Evolutionary conservation across 1,140 invertebrate species (phyloP).

Genomic region (Eumeta japonica): DNA sequence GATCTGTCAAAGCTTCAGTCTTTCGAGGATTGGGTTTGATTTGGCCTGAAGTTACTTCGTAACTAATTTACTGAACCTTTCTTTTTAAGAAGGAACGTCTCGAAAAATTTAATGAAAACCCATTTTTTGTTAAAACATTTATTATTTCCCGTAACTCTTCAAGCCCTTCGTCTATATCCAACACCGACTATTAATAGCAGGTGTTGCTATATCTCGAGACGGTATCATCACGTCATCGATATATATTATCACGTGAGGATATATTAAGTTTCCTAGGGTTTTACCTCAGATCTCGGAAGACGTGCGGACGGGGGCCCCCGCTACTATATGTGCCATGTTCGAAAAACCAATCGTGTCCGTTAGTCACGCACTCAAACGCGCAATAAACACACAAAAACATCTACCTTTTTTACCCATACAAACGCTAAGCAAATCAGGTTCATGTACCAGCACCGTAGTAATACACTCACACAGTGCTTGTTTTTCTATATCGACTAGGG

Average conservation of each 20-base stretch:
- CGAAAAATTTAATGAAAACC: constrained; percentile 19
- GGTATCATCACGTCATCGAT: constrained; percentile 16
- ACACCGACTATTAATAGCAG: too few relatives aligned
- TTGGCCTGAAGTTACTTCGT: constrained; percentile 13
- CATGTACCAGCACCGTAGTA: too few relatives aligned
- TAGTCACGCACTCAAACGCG: too few relatives aligned
- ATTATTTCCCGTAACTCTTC: constrained; percentile 6
- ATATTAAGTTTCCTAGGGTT: constrained; percentile 10
- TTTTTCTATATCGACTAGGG: too few relatives aligned
- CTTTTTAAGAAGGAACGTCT: constrained; percentile 20
- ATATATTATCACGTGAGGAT: constrained; percentile 13
- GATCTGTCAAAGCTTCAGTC: constrained; percentile 27
- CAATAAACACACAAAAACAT: too few relatives aligned
- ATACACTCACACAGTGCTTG: too few relatives aligned
- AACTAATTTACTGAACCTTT: constrained; percentile 23
- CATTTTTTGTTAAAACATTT: constrained; percentile 7
- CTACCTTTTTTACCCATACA: too few relatives aligned
- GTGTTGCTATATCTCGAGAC: constrained; percentile 1
- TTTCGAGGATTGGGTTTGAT: constrained; percentile 26
- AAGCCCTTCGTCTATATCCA: constrained; percentile 10
- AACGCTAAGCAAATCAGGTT: too few relatives aligned
- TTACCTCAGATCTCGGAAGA: too few relatives aligned
- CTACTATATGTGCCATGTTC: too few relatives aligned
- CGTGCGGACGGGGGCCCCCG: too few relatives aligned
- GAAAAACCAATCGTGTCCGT: too few relatives aligned